These are phyloP conservation scores for Ylistrum balloti DNA, from an alignment of 1,140 invertebrate species.

Conservation along the genomic window DNA sequence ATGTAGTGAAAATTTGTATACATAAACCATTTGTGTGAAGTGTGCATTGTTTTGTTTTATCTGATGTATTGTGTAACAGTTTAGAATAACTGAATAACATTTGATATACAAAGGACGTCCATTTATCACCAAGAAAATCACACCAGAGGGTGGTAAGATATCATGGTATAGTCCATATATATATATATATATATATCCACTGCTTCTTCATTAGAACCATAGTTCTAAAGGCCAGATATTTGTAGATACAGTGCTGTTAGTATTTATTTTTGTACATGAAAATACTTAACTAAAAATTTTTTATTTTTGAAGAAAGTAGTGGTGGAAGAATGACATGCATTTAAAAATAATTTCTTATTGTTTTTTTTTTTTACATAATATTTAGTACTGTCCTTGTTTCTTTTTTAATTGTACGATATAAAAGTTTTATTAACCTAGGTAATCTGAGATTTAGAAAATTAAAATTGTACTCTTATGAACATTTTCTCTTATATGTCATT, in stretches of 20 bases:
- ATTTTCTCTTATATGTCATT: too few relatives aligned
- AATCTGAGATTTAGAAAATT: too few relatives aligned
- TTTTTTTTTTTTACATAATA: too few relatives aligned
- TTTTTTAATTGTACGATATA: too few relatives aligned
- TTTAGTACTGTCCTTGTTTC: too few relatives aligned
- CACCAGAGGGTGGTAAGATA: slow-evolving; percentile 30
- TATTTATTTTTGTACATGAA: background rate
- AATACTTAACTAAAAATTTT: too few relatives aligned
- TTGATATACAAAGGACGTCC: slow-evolving; percentile 14
- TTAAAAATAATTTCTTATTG: too few relatives aligned
- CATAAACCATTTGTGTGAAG: background rate
- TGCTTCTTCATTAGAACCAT: background rate
- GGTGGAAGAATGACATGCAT: too few relatives aligned
- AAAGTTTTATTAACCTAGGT: too few relatives aligned
- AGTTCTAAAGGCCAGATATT: background rate
- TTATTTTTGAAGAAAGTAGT: too few relatives aligned
- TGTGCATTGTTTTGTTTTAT: background rate
- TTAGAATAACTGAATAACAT: background rate
- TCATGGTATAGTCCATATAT: background rate
- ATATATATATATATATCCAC: background rate
- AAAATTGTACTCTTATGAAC: too few relatives aligned
- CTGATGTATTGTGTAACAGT: background rate
- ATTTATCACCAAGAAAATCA: slow-evolving; percentile 26
- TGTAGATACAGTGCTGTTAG: background rate
- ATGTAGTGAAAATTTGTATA: too few relatives aligned